phyloP scores from a whole-genome alignment of 1,140 invertebrate genomes.

The Galleria mellonella region DNA sequence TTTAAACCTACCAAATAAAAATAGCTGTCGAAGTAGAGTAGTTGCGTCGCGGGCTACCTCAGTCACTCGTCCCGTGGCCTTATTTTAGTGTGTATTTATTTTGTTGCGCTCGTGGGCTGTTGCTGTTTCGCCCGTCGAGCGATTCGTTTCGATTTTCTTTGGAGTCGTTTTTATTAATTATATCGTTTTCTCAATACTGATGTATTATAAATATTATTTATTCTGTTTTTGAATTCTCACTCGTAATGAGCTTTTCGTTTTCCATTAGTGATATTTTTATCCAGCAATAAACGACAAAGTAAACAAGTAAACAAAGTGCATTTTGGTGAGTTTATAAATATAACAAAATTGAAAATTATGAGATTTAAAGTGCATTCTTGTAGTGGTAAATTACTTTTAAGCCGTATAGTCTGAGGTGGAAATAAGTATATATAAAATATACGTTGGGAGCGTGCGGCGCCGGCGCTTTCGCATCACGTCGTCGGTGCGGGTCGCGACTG shows the following conservation, averaged over 20 bases:
- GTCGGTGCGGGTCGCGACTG: conserved; percentile 3
- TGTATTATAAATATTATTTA: conserved; percentile 63
- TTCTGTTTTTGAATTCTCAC: conserved; percentile 60
- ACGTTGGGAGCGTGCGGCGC: conserved; percentile 19
- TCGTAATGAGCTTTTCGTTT: conserved; percentile 59
- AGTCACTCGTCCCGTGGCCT: conserved; percentile 68
- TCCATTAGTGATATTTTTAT: conserved; percentile 75
- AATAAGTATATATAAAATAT: conserved; percentile 41
- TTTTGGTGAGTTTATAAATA: conserved; percentile 65
- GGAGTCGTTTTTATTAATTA: conserved; percentile 56
- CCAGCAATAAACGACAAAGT: conserved; percentile 72
- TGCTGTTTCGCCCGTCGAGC: conserved; percentile 64
- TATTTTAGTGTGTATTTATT: conserved; percentile 69
- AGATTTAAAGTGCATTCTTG: conserved; percentile 74
- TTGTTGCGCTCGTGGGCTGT: conserved; percentile 67
- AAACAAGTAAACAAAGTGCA: conserved; percentile 67
- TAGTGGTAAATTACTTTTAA: conserved; percentile 70
- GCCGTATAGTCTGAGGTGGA: conserved; percentile 66
- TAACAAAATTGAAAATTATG: conserved; percentile 62
- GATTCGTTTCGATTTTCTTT: conserved; percentile 67
- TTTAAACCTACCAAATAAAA: conserved; percentile 53
- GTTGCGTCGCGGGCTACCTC: conserved; percentile 69
- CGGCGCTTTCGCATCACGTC: conserved; percentile 10
- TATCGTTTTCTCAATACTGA: conserved; percentile 55
- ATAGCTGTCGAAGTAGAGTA: conserved; percentile 53